phyloP scores from a whole-genome alignment of 2,113 vertebrate species.

The Casuarius casuarius region DNA sequence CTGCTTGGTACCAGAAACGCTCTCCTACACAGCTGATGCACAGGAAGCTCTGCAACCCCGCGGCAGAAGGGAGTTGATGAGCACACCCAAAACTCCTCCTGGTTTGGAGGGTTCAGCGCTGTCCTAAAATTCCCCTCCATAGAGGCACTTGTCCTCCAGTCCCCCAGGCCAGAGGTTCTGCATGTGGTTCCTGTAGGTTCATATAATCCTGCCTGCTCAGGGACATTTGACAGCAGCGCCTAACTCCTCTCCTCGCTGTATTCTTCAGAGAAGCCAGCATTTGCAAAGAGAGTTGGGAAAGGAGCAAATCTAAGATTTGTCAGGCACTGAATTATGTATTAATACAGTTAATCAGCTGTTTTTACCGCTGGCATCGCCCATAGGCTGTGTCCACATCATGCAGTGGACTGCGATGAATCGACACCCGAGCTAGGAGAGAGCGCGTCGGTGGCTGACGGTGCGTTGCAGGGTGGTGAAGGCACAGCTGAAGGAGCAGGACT shows the following conservation, averaged over 20 bases:
- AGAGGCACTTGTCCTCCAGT: no score
- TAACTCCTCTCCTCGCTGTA: fast-evolving
- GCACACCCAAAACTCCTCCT: not conserved
- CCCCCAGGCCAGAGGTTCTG: no score
- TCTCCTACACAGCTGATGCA: not conserved
- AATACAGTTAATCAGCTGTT: not conserved
- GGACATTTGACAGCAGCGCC: not conserved
- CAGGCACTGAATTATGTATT: not conserved
- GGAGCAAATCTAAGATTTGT: not conserved
- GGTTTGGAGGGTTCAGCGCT: not conserved
- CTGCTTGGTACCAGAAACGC: fast-evolving
- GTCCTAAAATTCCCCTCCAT: no score
- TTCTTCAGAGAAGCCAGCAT: not conserved
- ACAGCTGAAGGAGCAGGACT: no score
- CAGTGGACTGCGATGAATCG: fast-evolving
- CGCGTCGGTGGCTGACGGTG: not conserved
- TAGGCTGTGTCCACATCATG: fast-evolving
- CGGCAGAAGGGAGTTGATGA: not conserved
- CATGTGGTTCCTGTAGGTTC: not conserved
- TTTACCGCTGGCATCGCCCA: not conserved
- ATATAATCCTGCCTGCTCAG: not conserved
- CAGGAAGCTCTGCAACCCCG: not conserved
- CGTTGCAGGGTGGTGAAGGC: not conserved
- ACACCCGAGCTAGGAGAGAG: not conserved
- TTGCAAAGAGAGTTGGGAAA: not conserved